A percentile compares a stretch with the other conserved stretches of the same genome.
Evolutionary conservation across 2,113 vertebrate genomes (phyloP).

Genomic region (Bombycilla garrulus): DNA sequence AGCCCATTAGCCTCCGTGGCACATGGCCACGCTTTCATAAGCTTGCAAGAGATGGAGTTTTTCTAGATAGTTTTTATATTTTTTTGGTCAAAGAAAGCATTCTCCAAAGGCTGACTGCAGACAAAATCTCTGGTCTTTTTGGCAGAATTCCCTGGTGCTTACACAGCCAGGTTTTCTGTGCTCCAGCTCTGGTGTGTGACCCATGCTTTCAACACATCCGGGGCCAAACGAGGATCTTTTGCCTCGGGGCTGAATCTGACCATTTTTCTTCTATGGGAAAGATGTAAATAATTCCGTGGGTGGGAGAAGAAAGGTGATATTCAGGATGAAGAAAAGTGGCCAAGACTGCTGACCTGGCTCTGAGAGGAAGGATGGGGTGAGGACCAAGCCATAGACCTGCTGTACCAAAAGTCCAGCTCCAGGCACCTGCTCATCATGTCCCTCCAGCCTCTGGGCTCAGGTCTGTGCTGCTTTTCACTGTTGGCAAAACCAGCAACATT

Average conservation of each 20-base stretch:
- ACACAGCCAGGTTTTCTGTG: not conserved
- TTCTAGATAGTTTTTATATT: not conserved
- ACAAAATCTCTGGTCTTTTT: not conserved
- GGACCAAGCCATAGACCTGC: not conserved
- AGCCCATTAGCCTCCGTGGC: not conserved
- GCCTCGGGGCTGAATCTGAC: not conserved
- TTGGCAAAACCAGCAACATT: not conserved
- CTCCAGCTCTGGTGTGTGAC: not conserved
- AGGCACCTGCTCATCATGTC: not conserved
- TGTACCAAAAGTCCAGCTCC: not conserved
- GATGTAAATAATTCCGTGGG: not conserved
- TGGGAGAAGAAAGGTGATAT: not conserved
- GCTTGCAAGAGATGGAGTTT: not conserved
- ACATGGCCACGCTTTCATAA: not conserved
- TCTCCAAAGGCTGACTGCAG: not conserved
- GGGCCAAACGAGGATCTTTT: not conserved
- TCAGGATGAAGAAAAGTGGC: not conserved
- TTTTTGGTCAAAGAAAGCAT: not conserved
- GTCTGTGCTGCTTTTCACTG: not conserved
- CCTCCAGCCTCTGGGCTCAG: not conserved
- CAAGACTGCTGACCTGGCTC: not conserved
- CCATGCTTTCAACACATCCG: not conserved
- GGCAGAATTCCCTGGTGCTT: slow-evolving; percentile 6
- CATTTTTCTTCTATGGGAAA: not conserved
- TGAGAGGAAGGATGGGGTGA: not conserved